Percentiles rank a stretch among this genome's conserved stretches.
Evolutionary conservation across 2,113 vertebrate species (phyloP).

Genomic region (Salvelinus fontinalis): DNA sequence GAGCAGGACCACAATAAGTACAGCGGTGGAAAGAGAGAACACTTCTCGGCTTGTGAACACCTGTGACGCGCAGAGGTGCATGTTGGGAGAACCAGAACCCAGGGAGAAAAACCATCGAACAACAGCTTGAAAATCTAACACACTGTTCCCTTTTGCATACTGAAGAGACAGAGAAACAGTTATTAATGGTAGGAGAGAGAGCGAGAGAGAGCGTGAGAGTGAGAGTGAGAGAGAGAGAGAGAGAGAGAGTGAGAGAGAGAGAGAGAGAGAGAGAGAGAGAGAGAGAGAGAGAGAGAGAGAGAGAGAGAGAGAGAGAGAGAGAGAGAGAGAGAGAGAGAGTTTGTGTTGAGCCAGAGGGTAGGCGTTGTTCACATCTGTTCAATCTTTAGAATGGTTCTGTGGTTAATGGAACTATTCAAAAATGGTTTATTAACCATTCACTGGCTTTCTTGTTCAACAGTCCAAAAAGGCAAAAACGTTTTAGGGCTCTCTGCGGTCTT

Average conservation of each 20-base stretch:
- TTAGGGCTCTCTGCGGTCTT: constrained; percentile 16
- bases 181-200: too few species aligned
- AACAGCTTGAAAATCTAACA: not conserved
- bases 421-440: constrained; percentile 51
- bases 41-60: not conserved
- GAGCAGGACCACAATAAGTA: constrained; percentile 26
- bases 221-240: not conserved
- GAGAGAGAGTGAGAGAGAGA: not conserved
- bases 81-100: constrained; percentile 15
- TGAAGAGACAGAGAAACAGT: too few species aligned
- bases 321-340: not conserved
- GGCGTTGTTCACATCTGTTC: constrained; percentile 61
- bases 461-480: constrained; percentile 41
- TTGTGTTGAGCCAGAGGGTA: constrained; percentile 47
- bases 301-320: not conserved
- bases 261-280: not conserved
- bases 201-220: not conserved
- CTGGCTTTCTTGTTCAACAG: constrained; percentile 42
- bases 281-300: not conserved
- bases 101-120: not conserved
- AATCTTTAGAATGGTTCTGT: constrained; percentile 50
- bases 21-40: not conserved
- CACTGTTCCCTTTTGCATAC: not conserved
- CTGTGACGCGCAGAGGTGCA: constrained; percentile 43
- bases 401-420: constrained; percentile 55